Base-by-base conservation (phyloP, 2,113 vertebrate genomes). In the Aegithalos caudatus region DNA sequence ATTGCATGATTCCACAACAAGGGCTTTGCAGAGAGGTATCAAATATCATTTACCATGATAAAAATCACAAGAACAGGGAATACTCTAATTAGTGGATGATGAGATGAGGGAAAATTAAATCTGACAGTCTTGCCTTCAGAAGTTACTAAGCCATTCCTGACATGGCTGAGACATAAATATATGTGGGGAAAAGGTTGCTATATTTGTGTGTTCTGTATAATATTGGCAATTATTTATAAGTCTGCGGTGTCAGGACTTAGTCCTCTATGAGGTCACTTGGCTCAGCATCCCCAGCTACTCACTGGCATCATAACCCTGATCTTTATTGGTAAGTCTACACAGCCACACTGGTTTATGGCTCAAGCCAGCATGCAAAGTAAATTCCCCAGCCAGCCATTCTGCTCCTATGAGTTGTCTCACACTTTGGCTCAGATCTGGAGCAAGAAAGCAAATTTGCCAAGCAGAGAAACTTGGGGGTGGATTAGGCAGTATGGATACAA, bases 291-390 rank as follows among this genome's bases (percentile, higher is more conserved):
- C 38, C 33, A 74, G 71, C 71, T 88, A 16, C 87, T 86, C 73
- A 35, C 47, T 90, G 94, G 91, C 90, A 76, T 60, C 85, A 60
- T 51, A 88, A 58, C 19, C 28, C 71, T 1, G 3, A 33, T 60
- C 50, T 96, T 90, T 95, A 94, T 83, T 86, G 82, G 94, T 88
- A 95, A 94, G 7, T 51, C 90, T 93, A 83, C 83, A 54, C 29
- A 73, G 27, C 67, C 50, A 23, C 21, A 56, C 70, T 88, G 44
- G 71, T 90, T 94, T 94, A 88, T 77, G 72, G 80, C 62, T 83
- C 88, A 92, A 92, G 71, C 54, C 60, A 88, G 54, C 79, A 62
- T n/a, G 58, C 58, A 70, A 51, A 50, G 58, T 50, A 10, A 92
- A 95, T 92, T 95, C 88, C 92, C 94, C 76, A 81, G 82, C 64